Evolutionary conservation across 2,888 invertebrate genomes (phyloP), one percentile per base, ranked within the genome.

Genomic region (Margaritifera margaritifera): DNA sequence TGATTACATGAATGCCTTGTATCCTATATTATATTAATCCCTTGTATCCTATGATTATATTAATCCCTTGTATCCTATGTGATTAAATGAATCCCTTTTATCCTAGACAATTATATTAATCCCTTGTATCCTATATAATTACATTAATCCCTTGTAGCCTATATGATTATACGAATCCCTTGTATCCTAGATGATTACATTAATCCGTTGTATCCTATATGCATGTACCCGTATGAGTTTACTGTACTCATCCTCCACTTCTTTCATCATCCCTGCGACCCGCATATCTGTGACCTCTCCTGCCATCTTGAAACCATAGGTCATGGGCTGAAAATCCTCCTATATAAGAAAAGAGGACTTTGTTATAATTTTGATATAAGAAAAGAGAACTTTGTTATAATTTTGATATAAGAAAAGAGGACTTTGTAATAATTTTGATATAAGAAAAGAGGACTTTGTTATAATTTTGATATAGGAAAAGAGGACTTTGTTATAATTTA

Each of bases 271-370:
- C 0, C 94, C 93, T 63, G 94, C 92, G 67, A 94, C 94, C 87
- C 95, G 93, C 69, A 93, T 93, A 81, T 96, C 95, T 4, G 94
- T 94, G 64, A 96, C 93, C 87, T 96, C 95, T 53, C 94, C 93
- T 60, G 94, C 94, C 80, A 96, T 91, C 86, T 94, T 93, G 89
- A 97, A 96, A 58, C 96, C 96, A 87, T 97, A 98, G 60, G 94
- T 94, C 90, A 96, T 94, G 31, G 96, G 94, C 89, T 98, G 97
- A 88, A 98, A 98, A 88, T 99, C 98, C 91, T 99, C 99, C 90
- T 98, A 76, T 2, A 77, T 75, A 56, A 60, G 18, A 65, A 73
- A 18, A 62, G 5, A 57, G 20, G 11, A 42, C 42, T 11, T 11
- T 15, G 8, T 31, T 31, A 31, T 22, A 57, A 57, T 57, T n/a